A percentile compares a stretch with the other conserved stretches of the same genome.
Evolutionary conservation across 2,888 invertebrate species (phyloP).

Genomic region (Caenorhabditis uteleia): DNA sequence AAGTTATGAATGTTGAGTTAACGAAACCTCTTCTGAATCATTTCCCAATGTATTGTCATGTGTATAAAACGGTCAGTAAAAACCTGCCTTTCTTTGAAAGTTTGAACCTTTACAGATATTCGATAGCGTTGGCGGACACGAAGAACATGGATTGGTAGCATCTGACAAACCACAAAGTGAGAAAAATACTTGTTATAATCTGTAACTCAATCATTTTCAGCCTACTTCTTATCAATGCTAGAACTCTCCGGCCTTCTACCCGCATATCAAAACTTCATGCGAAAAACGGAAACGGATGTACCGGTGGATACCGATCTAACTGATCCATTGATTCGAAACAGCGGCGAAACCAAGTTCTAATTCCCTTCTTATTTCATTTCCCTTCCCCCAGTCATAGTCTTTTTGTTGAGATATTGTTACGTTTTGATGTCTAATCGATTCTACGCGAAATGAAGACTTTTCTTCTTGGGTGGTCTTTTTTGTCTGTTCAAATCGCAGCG

Average conservation of each 20-base stretch:
- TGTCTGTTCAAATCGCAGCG: too few species aligned
- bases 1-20: conserved; percentile 13
- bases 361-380: too few species aligned
- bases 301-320: conserved; percentile 1
- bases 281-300: conserved; percentile 7
- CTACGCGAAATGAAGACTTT: too few species aligned
- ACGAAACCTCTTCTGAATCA: conserved; percentile 21
- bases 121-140: conserved; percentile 34
- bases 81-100: too few species aligned
- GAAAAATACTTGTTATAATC: too few species aligned
- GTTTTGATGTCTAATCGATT: too few species aligned
- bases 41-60: conserved; percentile 49
- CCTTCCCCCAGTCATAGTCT: too few species aligned
- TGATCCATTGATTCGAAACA: not conserved
- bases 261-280: conserved; percentile 13
- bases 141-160: conserved; percentile 40
- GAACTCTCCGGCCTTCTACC: conserved; percentile 38
- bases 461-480: too few species aligned
- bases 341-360: conserved; percentile 15
- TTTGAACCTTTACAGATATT: conserved; percentile 2
- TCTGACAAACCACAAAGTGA: conserved; percentile 44
- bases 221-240: conserved; percentile 50
- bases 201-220: conserved; percentile 36
- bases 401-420: too few species aligned
- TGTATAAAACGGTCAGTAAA: conserved; percentile 43